Evolutionary conservation across 1,140 invertebrate species (phyloP), one percentile per base, ranked within the genome.

Genomic region (Rhopalosiphum maidis): DNA sequence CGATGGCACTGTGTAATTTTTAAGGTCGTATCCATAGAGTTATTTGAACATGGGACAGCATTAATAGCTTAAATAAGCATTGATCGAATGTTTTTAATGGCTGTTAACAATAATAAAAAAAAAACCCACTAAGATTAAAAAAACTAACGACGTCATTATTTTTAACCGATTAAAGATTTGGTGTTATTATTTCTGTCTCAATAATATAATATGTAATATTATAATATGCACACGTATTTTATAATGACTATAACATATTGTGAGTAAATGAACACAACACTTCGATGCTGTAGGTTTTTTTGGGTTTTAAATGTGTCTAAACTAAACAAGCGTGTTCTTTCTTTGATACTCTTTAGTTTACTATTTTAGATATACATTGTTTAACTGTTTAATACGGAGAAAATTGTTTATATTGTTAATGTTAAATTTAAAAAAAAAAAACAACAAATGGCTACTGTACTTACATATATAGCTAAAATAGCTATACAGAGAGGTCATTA

Each of bases 11-110:
- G 35, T 77, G 91, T 86, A 82, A 86, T 93, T 86, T 93, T 48
- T 93, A 85, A 93, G 91, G 91, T 93, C 91, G 91, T 93, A 93
- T 93, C 91, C 48, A 93, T 93, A 93, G 43, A 93, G 55, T 46
- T 90, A 35, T 41, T n/a, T 77, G 46, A 91, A 77, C 90, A 68
- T 68, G 21, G 68, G 21, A 55, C 46, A 82, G 82, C 90, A 51
- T 91, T 82, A 92, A 92, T 83, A 92, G 41, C 51, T 93, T 83
- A 60, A 86, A 86, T 86, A 85, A 93, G 48, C 91, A 85, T 41
- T 30, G 77, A 37, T 93, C 46, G 43, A 8, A 35, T 35, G 91
- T 82, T 23, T 90, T 54, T 68, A 83, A 83, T 55, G 46, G 55
- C 82, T 60, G 89, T 68, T 35, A 68, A 68, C 89, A 68, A 43